Conservation (phyloP, 2,113 vertebrate genomes). For the Siphamia tubifer region DNA sequence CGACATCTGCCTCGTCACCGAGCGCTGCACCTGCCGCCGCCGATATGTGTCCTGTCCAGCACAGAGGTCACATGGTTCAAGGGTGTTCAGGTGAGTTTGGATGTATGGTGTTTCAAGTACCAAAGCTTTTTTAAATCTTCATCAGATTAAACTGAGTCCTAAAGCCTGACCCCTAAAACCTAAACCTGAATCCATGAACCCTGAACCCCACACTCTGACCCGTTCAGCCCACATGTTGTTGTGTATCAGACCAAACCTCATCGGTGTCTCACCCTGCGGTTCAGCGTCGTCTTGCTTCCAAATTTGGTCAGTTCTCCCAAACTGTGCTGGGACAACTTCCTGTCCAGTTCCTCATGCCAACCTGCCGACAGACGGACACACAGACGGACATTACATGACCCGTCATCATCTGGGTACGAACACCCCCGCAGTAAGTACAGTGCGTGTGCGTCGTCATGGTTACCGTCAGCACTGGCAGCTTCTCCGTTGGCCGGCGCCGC, state of each 20-base stretch:
- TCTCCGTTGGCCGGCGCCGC: constrained; percentile 86
- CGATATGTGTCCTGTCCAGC: constrained; percentile 89
- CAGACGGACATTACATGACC: no score
- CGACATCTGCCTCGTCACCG: constrained; percentile 95
- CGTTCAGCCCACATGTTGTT: no score
- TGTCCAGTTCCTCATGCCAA: constrained; percentile 89
- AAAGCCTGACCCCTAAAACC: no score
- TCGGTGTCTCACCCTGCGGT: constrained; percentile 88
- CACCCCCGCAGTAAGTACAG: no score
- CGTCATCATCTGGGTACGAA: no score
- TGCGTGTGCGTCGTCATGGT: neutral
- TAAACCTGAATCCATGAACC: no score
- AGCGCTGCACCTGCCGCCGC: constrained; percentile 91
- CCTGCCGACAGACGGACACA: constrained; percentile 65
- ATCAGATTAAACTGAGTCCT: no score
- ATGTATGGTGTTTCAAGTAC: no score
- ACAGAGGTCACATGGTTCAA: neutral
- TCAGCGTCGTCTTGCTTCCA: constrained; percentile 92
- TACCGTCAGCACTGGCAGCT: constrained; percentile 75
- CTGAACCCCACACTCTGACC: no score
- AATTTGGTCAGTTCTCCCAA: constrained; percentile 89
- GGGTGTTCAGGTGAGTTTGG: no score
- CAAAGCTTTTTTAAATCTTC: no score
- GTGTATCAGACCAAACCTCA: no score
- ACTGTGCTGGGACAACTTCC: constrained; percentile 94